Conservation (phyloP, 1,140 invertebrate genomes). For the Cepaea nemoralis region DNA sequence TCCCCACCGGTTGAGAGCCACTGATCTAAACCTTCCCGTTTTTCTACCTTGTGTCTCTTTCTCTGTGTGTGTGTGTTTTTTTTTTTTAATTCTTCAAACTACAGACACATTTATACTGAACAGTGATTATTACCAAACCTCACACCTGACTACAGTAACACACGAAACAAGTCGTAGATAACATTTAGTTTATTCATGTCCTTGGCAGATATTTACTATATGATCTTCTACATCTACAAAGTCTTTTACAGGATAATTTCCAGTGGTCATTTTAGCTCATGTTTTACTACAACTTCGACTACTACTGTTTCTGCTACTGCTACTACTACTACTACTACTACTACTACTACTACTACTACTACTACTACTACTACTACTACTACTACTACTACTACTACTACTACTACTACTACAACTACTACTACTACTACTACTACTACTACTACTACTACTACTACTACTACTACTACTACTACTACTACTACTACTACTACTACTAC, state of each 20-base stretch:
- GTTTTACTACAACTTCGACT: no score
- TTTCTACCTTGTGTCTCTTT: no score
- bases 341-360: constrained; percentile 10
- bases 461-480: constrained; percentile 10
- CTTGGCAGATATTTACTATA: not conserved
- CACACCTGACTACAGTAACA: no score
- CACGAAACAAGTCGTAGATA: no score
- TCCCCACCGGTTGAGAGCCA: no score
- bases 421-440: constrained; percentile 10
- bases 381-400: constrained; percentile 10
- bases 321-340: constrained; percentile 10
- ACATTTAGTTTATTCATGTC: no score
- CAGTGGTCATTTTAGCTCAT: not conserved
- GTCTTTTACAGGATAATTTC: not conserved
- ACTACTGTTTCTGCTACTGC: constrained; percentile 3
- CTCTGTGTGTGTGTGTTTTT: no score
- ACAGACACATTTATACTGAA: no score
- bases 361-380: constrained; percentile 10
- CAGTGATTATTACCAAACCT: no score
- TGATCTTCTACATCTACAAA: not conserved
- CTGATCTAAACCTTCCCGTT: no score
- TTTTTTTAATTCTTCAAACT: no score
- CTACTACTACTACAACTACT: constrained; percentile 6
- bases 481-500: constrained; percentile 10
- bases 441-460: constrained; percentile 10